phyloP scores from a whole-genome alignment of 2,113 vertebrate genomes.

The Arenaria interpres region DNA sequence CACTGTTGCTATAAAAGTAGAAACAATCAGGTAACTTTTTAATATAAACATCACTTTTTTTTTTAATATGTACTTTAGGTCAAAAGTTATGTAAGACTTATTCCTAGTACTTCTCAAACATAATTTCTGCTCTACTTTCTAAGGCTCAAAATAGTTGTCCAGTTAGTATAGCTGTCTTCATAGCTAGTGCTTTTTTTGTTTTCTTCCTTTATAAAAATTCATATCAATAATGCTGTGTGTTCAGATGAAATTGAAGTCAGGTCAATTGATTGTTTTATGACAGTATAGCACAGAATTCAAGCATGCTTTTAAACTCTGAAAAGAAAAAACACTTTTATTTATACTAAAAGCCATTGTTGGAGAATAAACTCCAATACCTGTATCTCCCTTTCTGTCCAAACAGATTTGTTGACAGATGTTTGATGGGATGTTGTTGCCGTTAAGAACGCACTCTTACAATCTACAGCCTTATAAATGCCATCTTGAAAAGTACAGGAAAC shows the following conservation, averaged over 20 bases:
- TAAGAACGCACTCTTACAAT: background rate
- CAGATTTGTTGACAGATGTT: background rate
- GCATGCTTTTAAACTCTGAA: background rate
- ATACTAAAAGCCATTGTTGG: background rate
- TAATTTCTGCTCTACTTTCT: slow-evolving; percentile 33
- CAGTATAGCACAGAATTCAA: background rate
- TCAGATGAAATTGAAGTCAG: background rate
- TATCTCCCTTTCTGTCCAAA: background rate
- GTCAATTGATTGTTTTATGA: background rate
- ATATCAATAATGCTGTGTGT: background rate
- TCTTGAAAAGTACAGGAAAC: background rate
- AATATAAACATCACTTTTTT: background rate
- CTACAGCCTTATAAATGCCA: background rate
- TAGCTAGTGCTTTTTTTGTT: too few species aligned
- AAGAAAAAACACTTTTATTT: background rate
- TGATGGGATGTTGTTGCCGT: background rate
- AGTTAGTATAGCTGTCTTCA: too few species aligned
- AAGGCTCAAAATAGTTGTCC: background rate
- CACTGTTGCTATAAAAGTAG: background rate
- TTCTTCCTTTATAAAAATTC: background rate
- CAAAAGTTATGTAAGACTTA: slow-evolving; percentile 6
- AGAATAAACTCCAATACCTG: background rate
- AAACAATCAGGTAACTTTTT: background rate
- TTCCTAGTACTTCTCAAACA: background rate
- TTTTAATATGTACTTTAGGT: background rate